phyloP scores from a whole-genome alignment of 2,888 invertebrate species.

The Leptinotarsa rubiginosa region DNA sequence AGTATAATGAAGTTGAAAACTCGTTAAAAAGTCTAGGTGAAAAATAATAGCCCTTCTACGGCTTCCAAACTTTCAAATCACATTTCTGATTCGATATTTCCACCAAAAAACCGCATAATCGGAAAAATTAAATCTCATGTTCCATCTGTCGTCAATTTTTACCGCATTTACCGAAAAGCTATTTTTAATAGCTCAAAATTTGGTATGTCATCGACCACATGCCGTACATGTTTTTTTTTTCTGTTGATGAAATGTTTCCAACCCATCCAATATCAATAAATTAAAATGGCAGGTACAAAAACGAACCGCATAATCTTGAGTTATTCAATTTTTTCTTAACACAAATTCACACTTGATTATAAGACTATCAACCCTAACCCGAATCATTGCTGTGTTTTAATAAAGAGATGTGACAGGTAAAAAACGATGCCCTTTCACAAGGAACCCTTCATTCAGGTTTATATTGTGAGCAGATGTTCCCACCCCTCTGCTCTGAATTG shows the following conservation, averaged over 20 bases:
- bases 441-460: constrained; percentile 35
- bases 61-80: too few species aligned
- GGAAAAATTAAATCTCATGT: constrained; percentile 2
- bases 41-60: too few species aligned
- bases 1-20: too few species aligned
- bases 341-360: constrained; percentile 50
- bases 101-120: constrained; percentile 17
- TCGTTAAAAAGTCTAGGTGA: too few species aligned
- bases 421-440: constrained; percentile 38
- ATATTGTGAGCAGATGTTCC: constrained; percentile 41
- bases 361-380: constrained; percentile 44
- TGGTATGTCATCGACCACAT: constrained; percentile 40
- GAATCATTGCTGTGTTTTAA: constrained; percentile 47
- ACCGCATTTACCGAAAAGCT: constrained; percentile 34
- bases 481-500: constrained; percentile 9
- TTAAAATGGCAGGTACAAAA: constrained; percentile 44
- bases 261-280: constrained; percentile 40
- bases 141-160: constrained; percentile 36
- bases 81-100: too few species aligned
- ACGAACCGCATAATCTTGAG: constrained; percentile 41
- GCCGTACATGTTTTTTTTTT: constrained; percentile 37
- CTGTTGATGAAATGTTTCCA: constrained; percentile 38
- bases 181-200: constrained; percentile 39
- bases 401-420: constrained; percentile 51
- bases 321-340: constrained; percentile 38